Evolutionary conservation across 37 sponge, comb jelly and placozoan genomes (phyloP), one percentile per base, ranked within the genome.

Genomic region (Aplysina aerophoba): DNA sequence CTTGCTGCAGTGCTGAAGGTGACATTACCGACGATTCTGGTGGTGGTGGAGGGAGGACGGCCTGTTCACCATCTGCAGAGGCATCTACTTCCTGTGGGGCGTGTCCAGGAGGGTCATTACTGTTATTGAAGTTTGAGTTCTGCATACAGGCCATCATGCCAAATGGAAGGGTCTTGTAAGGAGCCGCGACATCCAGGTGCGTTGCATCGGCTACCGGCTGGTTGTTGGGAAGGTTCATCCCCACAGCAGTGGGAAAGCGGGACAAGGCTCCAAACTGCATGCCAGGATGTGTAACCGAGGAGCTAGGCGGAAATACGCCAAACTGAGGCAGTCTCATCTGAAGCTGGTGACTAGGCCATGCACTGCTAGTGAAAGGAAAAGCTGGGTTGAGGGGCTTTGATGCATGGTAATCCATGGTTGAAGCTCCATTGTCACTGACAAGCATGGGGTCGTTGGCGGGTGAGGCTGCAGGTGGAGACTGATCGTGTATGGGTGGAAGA

Each of bases 161-260:
- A 25, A 41, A 50, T 15, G 78, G n/a, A 2, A 41, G 54, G 13
- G 71, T 15, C 34, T 69, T 69, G 34, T 35, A 69, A 36, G 39
- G 78, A 1, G 44, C 6, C 37, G 78, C 31, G 33, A 55, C 58
- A 36, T 74, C 78, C 56, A 33, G 36, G 31, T 4, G 66, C 19
- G 16, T 55, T 78, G 20, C 5, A 30, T 61, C 63, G 59, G 56
- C 77, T 12, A 50, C 59, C 4, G 87, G 71, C 44, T 79, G 56
- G 0, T 89, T 86, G 69, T 85, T 84, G 34, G 89, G 56, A 1
- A 80, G 82, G 63, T 67, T 86, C 53, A 75, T 36, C n/a, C 78
- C 78, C 11, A 75, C 78, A 19, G 50, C 53, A 1, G 50, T 44
- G 8, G 20, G 78, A 40, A 75, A 75, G 40, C 1, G 21, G 17